Evolutionary conservation across 2,113 vertebrate species (phyloP), one percentile per base, ranked within the genome.

Genomic region (Microcebus lehilahytsara): DNA sequence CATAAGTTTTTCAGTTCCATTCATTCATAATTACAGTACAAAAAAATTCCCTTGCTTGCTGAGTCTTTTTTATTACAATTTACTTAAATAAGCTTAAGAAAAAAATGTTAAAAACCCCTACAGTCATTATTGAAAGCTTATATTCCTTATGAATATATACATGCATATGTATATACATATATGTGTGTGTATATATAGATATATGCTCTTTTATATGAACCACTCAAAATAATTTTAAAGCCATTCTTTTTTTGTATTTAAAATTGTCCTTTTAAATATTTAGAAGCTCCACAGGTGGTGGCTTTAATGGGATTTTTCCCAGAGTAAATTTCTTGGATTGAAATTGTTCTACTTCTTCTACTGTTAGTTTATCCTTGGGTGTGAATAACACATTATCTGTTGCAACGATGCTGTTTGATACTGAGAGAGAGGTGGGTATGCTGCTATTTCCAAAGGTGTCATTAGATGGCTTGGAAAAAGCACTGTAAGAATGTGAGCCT

Each of bases 321-420:
- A 99, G 79, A 0, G 98, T 99, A 98, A 99, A 99, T 83, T 96
- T 99, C 85, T 98, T 99, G 13, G 98, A 98, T 71, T 98, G 98
- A 95, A 99, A 99, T 83, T 99, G 99, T 58, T 98, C 98, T 58
- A 99, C 94, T 95, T 99, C 99, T 72, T 99, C 99, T 13, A 97
- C 83, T 10, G 98, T 99, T 46, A 99, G 98, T 9, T 99, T 98
- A 3, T 97, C 97, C 96, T 98, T 98, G 32, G 99, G 97, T 51
- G 99, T 99, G 97, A 99, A 99, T 71, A 99, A 83, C 23, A 93
- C 90, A 75, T 90, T 92, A 79, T 98, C 98, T 4, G 95, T 90
- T 0, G 93, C 56, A 6, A 49, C 64, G 20, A 32, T 80, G 10
- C 92, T 89, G 46, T 2, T 85, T 53, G 97, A 91, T 83, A 20